Base-by-base conservation (phyloP, 23 tunicate genomes). In the Pegea sp. region DNA sequence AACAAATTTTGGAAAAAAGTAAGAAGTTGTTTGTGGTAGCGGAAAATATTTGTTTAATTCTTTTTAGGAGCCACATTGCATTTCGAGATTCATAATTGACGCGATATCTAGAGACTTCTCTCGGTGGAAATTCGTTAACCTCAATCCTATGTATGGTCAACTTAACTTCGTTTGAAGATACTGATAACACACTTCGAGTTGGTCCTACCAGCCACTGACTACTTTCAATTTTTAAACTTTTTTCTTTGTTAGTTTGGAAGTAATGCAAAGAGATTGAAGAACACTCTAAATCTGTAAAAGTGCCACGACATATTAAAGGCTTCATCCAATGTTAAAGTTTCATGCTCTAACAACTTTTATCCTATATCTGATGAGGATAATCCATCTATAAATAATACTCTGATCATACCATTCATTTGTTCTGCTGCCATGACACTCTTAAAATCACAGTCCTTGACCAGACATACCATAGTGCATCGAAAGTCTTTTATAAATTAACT, bases 21-120 rank as follows among this genome's bases (percentile, higher is more conserved):
- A 67, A 43, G 57, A 21, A 13, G 3, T 6, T 38, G 3, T 0
- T 60, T 44, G 59, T n/a, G 68, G 62, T 42, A 33, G 13, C 22
- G 6, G 5, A 22, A 11, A 18, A n/a, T 55, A 33, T 18, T 50
- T 50, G 21, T 50, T 50, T 20, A 7, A 6, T 18, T 22, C n/a
- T n/a, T n/a, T n/a, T n/a, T n/a, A n/a, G n/a, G 29, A 80, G 93
- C 18, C 66, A 60, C 60, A 80, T 71, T 20, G 71, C 68, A 46
- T 80, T 72, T 52, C 58, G 93, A 5, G 93, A 80, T 49, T 80
- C 93, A 6, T 71, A 80, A 54, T 27, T 80, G 60, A 80, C 93
- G 5, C 70, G 93, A 22, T 71, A 71, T 25, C 66, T 80, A 25
- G 79, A 80, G 26, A 61, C 93, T 20, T 65, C 93, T 1, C 65